Base-by-base conservation (phyloP, 2,888 invertebrate species). In the Nasonovia ribisnigri region DNA sequence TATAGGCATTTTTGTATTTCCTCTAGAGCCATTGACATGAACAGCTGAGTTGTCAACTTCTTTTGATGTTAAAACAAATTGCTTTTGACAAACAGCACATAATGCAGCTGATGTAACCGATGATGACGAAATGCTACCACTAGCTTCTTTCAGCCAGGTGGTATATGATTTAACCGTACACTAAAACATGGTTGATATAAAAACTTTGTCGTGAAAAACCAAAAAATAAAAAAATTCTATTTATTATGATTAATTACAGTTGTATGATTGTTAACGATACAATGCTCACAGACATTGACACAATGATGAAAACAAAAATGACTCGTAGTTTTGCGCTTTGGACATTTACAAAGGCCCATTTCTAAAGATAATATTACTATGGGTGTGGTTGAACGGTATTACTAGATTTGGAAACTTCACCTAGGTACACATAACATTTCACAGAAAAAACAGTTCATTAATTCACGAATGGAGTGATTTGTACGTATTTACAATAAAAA, bases 291-390 rank as follows among this genome's bases (percentile, higher is more conserved):
- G 95, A 99, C 99, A 97, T 99, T 99, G 57, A 99, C 99, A 95
- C 99, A 97, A 96, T 99, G 99, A 96, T 99, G 99, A 96, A 99
- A 99, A 96, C 99, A 99, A 96, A 99, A 99, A 96, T 99, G 98
- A 96, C 99, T 99, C 94, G 99, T 99, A 95, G 99, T 99, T 96
- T 98, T 97, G 95, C 98, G 97, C 96, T 99, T 99, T 43, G 99
- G 99, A 96, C 99, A 99, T 96, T 99, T 99, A 96, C 99, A 99
- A 95, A 99, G 96, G 95, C 99, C 99, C 99, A 99, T 99, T 60
- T 54, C n/a, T 42, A 42, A n/a, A 36, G 10, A 87, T 60, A 48
- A 60, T 60, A 54, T 11, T 36, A 24, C 46, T 43, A 60, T 16
- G 8, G 46, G n/a, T n/a, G 20, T 29, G 4, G 84, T 84, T 84